Percentiles rank a stretch among this genome's conserved stretches.
Conservation (phyloP, 2,888 invertebrate species). For the Andrena dorsata region DNA sequence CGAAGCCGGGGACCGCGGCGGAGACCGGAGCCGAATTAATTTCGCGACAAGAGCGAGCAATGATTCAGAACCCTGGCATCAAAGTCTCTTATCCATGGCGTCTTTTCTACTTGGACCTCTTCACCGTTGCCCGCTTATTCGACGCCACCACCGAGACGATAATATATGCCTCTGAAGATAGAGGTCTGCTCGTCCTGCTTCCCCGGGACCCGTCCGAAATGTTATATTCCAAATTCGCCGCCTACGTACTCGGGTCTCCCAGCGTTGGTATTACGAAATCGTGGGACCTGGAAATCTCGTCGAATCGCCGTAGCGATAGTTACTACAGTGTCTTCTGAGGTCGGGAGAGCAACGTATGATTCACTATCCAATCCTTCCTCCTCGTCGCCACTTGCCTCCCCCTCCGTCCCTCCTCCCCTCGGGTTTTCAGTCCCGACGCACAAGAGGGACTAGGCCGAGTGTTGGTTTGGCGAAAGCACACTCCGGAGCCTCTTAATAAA, state of each 20-base stretch:
- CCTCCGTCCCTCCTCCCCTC: slow-evolving; percentile 13
- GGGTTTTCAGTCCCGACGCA: slow-evolving; percentile 34
- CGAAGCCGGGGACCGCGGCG: slow-evolving; percentile 43
- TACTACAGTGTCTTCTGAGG: slow-evolving; percentile 38
- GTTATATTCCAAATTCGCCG: neutral
- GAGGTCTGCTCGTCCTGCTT: no score
- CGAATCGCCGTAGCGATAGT: slow-evolving; percentile 15
- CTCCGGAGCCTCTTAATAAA: slow-evolving; percentile 60
- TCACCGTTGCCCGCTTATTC: slow-evolving; percentile 9
- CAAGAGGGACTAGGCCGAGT: slow-evolving; percentile 46
- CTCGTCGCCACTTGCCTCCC: slow-evolving; percentile 43
- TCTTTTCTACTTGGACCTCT: slow-evolving; percentile 27
- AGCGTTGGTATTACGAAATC: slow-evolving; percentile 28
- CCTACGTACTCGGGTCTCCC: neutral
- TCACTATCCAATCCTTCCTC: slow-evolving; percentile 61
- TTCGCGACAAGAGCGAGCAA: slow-evolving; percentile 49
- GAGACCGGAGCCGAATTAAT: slow-evolving; percentile 65
- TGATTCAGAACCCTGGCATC: slow-evolving; percentile 52
- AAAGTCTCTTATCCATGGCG: slow-evolving; percentile 23
- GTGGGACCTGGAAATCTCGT: slow-evolving; percentile 4
- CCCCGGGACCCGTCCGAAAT: neutral
- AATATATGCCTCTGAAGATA: neutral
- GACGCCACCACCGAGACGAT: neutral
- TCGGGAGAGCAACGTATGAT: slow-evolving; percentile 57
- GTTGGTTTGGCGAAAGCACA: slow-evolving; percentile 72